A percentile compares a stretch with the other conserved stretches of the same genome.
phyloP scores from a whole-genome alignment of 2,888 invertebrate genomes.

The Parnassius apollo region DNA sequence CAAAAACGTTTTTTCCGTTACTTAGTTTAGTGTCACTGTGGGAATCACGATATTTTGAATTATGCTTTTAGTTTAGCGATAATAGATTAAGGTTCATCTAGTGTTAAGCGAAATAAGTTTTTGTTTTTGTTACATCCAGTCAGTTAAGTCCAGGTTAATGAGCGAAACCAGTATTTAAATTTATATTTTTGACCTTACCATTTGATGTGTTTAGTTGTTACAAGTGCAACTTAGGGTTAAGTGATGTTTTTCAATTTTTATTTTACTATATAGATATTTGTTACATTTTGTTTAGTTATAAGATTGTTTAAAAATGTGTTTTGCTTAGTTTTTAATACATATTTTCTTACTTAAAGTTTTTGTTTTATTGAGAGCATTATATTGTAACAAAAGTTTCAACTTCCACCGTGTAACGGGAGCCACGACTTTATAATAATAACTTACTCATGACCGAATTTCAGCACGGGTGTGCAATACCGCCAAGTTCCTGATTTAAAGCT shows the following conservation, averaged over 20 bases:
- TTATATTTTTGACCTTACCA: conserved; percentile 15
- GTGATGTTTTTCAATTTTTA: conserved; percentile 18
- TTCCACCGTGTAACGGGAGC: too few species aligned
- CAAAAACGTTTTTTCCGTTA: not conserved
- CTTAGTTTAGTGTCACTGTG: not conserved
- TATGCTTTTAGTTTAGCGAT: conserved; percentile 5
- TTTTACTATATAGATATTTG: not conserved
- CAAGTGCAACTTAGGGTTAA: conserved; percentile 25
- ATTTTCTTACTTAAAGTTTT: conserved; percentile 32
- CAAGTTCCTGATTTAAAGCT: too few species aligned
- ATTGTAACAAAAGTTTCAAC: too few species aligned
- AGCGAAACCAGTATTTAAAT: conserved; percentile 42
- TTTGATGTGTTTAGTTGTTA: conserved; percentile 22
- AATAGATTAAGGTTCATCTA: conserved; percentile 14
- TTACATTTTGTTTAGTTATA: conserved; percentile 24
- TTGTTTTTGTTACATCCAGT: conserved; percentile 22
- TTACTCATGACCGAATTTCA: too few species aligned
- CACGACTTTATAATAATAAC: too few species aligned
- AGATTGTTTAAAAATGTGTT: conserved; percentile 1
- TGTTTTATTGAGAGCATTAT: conserved; percentile 7
- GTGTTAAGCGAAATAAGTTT: conserved; percentile 16
- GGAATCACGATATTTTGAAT: not conserved
- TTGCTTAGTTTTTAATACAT: conserved; percentile 29
- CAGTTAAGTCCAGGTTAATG: conserved; percentile 39
- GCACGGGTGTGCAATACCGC: too few species aligned